Percentiles rank a stretch among this genome's conserved stretches.
Conservation (phyloP, 2,113 vertebrate species). For the Panthera uncia region DNA sequence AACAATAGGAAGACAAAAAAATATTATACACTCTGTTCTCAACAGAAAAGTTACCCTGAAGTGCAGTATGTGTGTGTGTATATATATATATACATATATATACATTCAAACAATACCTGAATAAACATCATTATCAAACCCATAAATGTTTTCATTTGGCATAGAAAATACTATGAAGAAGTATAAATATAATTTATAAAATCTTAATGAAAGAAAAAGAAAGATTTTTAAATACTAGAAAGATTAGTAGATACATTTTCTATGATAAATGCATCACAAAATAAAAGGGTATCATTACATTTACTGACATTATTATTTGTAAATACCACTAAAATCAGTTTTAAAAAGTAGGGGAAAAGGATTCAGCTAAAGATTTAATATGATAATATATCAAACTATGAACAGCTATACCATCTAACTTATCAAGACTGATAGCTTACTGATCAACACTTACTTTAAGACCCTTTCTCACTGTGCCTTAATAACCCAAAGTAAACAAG, state of each 20-base stretch:
- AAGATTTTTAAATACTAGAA: not conserved
- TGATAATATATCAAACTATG: not conserved
- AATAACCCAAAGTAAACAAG: not conserved
- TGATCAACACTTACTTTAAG: not conserved
- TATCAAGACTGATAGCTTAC: not conserved
- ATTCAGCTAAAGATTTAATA: not conserved
- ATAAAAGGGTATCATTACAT: not conserved
- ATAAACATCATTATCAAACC: not conserved
- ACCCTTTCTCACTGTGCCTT: not conserved
- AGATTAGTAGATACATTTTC: not conserved
- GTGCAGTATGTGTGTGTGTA: not conserved
- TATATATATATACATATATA: no score
- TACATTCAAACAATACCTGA: not conserved
- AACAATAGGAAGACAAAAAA: conserved; percentile 1
- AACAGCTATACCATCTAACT: not conserved
- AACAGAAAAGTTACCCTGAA: not conserved
- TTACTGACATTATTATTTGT: not conserved
- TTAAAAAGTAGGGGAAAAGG: not conserved
- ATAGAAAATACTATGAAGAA: not conserved
- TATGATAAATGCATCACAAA: not conserved
- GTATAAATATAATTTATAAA: conserved; percentile 18
- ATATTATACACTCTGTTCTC: not conserved
- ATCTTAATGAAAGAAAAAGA: not conserved
- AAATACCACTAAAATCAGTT: not conserved
- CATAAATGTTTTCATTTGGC: not conserved